Conservation (phyloP, 1,140 invertebrate genomes). For the Steinernema feltiae region DNA sequence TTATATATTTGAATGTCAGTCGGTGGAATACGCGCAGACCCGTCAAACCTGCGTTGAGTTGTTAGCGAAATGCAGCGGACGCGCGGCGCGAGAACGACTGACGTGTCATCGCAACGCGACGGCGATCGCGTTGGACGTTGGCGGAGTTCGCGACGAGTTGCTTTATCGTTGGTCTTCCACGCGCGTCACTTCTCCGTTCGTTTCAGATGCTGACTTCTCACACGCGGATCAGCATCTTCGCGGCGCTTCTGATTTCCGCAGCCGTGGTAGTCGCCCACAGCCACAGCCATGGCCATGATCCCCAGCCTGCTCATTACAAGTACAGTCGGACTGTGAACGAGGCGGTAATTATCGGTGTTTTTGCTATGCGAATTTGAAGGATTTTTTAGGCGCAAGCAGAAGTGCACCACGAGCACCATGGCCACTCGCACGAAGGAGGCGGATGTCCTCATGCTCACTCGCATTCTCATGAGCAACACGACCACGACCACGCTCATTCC, state of each 20-base stretch:
- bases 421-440: slow-evolving; percentile 33
- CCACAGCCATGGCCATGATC: slow-evolving; percentile 1
- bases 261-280: background rate
- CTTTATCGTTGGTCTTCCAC: no score
- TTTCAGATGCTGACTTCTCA: background rate
- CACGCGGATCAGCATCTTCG: background rate
- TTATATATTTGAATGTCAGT: no score
- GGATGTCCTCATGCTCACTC: slow-evolving; percentile 57
- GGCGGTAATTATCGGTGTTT: slow-evolving; percentile 16
- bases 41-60: no score
- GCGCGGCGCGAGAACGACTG: no score
- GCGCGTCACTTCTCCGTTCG: background rate
- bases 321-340: slow-evolving; percentile 29
- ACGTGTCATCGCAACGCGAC: no score
- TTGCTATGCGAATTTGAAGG: background rate
- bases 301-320: slow-evolving; percentile 25
- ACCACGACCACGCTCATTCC: slow-evolving; percentile 37
- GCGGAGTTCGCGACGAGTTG: background rate
- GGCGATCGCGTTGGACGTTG: background rate
- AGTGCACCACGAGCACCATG: slow-evolving; percentile 25
- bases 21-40: no score
- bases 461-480: slow-evolving; percentile 48
- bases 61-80: no score
- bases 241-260: background rate
- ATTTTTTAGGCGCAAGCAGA: slow-evolving; percentile 18